A percentile compares a stretch with the other conserved stretches of the same genome.
phyloP scores from a whole-genome alignment of 2,113 vertebrate genomes.

The Corythoichthys intestinalis region DNA sequence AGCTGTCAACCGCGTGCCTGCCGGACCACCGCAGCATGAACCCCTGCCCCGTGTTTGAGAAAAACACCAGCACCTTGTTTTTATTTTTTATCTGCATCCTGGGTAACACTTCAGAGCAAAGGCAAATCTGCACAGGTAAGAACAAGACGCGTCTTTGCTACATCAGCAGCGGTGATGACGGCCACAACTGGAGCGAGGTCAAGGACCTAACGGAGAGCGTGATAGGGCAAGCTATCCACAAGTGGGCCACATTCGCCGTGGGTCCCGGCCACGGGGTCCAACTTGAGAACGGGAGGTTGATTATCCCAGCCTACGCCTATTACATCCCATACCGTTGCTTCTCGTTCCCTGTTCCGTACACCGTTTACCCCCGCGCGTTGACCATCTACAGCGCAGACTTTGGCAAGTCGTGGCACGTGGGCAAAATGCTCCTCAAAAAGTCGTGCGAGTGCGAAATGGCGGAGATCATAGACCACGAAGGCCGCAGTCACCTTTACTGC shows the following conservation, averaged over 20 bases:
- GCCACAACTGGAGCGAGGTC: conserved; percentile 79
- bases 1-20: conserved; percentile 57
- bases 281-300: conserved; percentile 76
- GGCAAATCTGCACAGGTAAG: conserved; percentile 80
- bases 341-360: conserved; percentile 45
- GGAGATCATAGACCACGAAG: conserved; percentile 66
- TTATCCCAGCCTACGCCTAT: conserved; percentile 85
- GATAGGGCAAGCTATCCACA: conserved; percentile 72
- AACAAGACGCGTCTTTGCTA: conserved; percentile 86
- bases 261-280: conserved; percentile 90
- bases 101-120: conserved; percentile 68
- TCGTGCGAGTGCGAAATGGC: conserved; percentile 88
- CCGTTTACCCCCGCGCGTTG: conserved; percentile 71
- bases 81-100: conserved; percentile 87
- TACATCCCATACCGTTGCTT: conserved; percentile 60
- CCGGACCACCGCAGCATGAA: conserved; percentile 74
- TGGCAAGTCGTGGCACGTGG: conserved; percentile 77
- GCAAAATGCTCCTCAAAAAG: conserved; percentile 50
- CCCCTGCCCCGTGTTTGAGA: conserved; percentile 77
- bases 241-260: conserved; percentile 88
- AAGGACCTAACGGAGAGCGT: conserved; percentile 82
- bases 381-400: conserved; percentile 84
- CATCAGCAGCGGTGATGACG: conserved; percentile 77
- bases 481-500: conserved; percentile 77
- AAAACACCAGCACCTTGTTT: conserved; percentile 68